Percentiles rank a stretch among this genome's conserved stretches.
These are phyloP conservation scores for Caenorhabditis wallacei DNA, from an alignment of 2,888 invertebrate species.

Conservation along the genomic window DNA sequence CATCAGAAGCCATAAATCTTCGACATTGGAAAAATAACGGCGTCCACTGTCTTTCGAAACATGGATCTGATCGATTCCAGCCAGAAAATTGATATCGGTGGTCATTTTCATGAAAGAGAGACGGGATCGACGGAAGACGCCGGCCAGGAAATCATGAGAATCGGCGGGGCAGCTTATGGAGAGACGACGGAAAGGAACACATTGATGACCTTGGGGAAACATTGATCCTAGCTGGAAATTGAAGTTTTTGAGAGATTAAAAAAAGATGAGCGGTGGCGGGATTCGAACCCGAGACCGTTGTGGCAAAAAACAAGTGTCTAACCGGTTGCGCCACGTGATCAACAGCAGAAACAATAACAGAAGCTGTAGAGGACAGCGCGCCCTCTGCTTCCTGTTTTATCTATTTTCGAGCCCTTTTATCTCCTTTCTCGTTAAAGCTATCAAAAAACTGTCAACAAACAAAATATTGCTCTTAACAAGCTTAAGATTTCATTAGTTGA, in stretches of 20 bases:
- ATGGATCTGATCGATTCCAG: constrained; percentile 69
- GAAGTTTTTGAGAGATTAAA: not conserved
- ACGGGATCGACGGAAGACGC: constrained; percentile 69
- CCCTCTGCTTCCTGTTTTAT: too few species aligned
- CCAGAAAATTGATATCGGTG: constrained; percentile 69
- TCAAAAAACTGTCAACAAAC: too few species aligned
- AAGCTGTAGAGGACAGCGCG: too few species aligned
- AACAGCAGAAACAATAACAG: too few species aligned
- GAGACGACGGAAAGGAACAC: constrained; percentile 69
- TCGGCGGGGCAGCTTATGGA: constrained; percentile 67
- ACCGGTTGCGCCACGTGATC: too few species aligned
- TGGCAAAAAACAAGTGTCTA: too few species aligned
- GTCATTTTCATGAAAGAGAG: constrained; percentile 70
- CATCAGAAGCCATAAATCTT: constrained; percentile 73
- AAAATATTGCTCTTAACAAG: too few species aligned
- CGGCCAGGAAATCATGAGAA: constrained; percentile 70
- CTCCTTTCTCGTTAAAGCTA: too few species aligned
- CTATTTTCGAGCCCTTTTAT: too few species aligned
- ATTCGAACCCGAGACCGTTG: too few species aligned
- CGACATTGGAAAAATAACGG: constrained; percentile 71
- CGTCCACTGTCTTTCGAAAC: constrained; percentile 66
- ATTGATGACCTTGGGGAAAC: constrained; percentile 66
- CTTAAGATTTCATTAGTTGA: too few species aligned
- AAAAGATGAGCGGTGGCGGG: not conserved
- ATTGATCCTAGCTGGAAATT: constrained; percentile 66